These are phyloP conservation scores for Oscheius myriophilus DNA, from an alignment of 2,888 invertebrate genomes.

Conservation along the genomic window DNA sequence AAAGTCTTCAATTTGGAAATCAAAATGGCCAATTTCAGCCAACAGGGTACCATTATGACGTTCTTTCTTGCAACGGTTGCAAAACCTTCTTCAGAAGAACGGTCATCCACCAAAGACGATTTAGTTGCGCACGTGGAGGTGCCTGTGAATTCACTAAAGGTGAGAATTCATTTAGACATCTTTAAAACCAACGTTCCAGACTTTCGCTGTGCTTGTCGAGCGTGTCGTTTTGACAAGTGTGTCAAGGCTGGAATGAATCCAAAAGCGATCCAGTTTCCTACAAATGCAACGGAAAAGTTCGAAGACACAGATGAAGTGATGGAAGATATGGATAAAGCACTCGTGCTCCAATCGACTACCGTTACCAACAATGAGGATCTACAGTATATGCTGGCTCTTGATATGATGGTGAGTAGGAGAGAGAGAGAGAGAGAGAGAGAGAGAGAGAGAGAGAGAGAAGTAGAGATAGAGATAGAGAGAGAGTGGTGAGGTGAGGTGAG, in stretches of 20 bases:
- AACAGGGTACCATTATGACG: constrained; percentile 60
- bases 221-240: constrained; percentile 58
- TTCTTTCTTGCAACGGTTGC: constrained; percentile 59
- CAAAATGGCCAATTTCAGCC: constrained; percentile 42
- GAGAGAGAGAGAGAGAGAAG: no score
- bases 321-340: neutral
- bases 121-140: constrained; percentile 52
- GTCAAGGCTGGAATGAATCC: constrained; percentile 55
- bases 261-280: constrained; percentile 22
- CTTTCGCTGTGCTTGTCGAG: constrained; percentile 58
- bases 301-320: neutral
- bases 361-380: neutral
- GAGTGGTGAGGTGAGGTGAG: no score
- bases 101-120: constrained; percentile 46
- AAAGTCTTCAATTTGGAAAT: constrained; percentile 16
- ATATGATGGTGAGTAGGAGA: neutral
- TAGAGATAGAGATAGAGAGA: no score
- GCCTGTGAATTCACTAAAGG: constrained; percentile 58
- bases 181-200: constrained; percentile 16
- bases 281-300: neutral
- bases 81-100: constrained; percentile 60
- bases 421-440: no score
- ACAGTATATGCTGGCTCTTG: constrained; percentile 7
- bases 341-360: neutral
- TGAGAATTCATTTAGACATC: no score